Conservation (phyloP, 2,113 vertebrate species). For the Eidolon helvum region DNA sequence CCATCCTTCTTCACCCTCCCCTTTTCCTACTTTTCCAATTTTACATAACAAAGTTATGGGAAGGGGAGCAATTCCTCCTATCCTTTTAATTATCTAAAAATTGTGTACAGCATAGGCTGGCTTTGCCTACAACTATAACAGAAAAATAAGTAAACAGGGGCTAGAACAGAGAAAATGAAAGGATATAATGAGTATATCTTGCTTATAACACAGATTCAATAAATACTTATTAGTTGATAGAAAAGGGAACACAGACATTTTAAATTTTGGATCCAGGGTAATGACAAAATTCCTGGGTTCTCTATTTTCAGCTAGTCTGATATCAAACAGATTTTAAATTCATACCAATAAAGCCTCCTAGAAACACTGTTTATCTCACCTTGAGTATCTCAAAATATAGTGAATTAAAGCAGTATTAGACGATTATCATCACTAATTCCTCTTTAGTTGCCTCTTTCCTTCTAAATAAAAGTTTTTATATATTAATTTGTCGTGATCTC, state of each 20-base stretch:
- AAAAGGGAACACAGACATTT: neutral
- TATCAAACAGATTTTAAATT: neutral
- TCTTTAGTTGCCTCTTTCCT: neutral
- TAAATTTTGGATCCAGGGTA: neutral
- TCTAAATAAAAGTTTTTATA: neutral
- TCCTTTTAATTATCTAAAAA: neutral
- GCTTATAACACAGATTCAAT: neutral
- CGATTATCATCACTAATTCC: neutral
- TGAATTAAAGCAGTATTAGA: neutral
- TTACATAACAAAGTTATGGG: neutral
- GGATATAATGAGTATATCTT: neutral
- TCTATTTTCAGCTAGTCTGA: neutral
- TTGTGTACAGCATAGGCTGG: neutral
- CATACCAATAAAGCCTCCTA: neutral
- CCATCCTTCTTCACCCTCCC: neutral
- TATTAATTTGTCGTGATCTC: neutral
- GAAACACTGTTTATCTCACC: neutral
- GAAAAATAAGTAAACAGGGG: neutral
- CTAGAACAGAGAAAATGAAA: neutral
- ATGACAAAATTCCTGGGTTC: neutral
- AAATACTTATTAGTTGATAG: neutral
- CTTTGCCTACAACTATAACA: neutral
- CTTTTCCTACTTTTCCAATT: neutral
- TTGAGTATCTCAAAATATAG: neutral
- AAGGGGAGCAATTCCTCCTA: neutral